phyloP scores from a whole-genome alignment of 2,888 invertebrate species.

The Torymus auratus region DNA sequence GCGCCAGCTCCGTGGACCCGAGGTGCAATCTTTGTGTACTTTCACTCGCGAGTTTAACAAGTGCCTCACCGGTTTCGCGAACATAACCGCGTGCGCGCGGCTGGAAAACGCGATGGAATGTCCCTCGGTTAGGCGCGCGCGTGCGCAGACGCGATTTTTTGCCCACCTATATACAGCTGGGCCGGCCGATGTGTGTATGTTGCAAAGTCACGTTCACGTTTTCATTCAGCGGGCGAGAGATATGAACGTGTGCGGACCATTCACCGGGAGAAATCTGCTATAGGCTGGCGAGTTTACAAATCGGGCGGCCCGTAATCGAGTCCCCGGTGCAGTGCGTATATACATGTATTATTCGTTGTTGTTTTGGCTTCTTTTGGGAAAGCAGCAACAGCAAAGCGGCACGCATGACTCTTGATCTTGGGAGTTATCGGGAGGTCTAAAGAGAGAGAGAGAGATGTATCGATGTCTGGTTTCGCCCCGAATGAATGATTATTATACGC shows the following conservation, averaged over 20 bases:
- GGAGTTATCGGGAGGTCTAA: not conserved
- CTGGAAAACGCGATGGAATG: constrained; percentile 47
- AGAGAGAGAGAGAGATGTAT: not conserved
- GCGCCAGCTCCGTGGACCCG: not conserved
- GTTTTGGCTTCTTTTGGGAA: constrained; percentile 40
- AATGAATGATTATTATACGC: no score
- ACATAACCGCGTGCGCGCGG: constrained; percentile 3
- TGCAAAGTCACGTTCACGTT: constrained; percentile 28
- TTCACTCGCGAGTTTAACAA: constrained; percentile 30
- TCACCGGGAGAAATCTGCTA: constrained; percentile 43
- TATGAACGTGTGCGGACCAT: constrained; percentile 1
- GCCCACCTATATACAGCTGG: no score
- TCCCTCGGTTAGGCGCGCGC: not conserved
- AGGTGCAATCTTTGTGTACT: constrained; percentile 39
- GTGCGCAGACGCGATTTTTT: not conserved
- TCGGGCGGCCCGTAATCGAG: constrained; percentile 11
- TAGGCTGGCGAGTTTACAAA: constrained; percentile 28
- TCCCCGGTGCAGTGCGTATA: not conserved
- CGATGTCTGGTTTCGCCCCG: no score
- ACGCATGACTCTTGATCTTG: constrained; percentile 47
- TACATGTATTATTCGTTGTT: not conserved
- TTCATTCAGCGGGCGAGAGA: constrained; percentile 13
- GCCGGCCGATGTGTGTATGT: not conserved
- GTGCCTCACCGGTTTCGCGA: constrained; percentile 26
- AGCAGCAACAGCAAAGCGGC: constrained; percentile 12